Conservation (phyloP, 2,888 invertebrate species). For the Archips crataeganus region DNA sequence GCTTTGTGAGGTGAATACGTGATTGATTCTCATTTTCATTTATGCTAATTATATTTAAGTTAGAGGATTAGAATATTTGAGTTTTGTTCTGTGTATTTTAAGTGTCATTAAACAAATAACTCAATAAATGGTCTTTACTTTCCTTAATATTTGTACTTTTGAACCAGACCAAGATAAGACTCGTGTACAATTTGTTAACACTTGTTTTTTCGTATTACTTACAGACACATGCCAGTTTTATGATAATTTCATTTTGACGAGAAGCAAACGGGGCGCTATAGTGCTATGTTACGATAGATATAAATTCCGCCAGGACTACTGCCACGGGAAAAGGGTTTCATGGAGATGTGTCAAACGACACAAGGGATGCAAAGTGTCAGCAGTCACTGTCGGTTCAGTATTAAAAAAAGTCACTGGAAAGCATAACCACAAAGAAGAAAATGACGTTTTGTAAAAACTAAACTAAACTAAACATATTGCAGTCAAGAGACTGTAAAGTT, state of each 20-base stretch:
- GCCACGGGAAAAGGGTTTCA: slow-evolving; percentile 46
- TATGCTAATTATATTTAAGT: slow-evolving; percentile 9
- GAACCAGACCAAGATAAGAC: background rate
- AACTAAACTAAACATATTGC: background rate
- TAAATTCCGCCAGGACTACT: slow-evolving; percentile 49
- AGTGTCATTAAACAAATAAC: slow-evolving; percentile 20
- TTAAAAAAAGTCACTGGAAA: slow-evolving; percentile 38
- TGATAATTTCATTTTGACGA: slow-evolving; percentile 47
- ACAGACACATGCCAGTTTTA: slow-evolving; percentile 35
- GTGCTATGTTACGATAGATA: slow-evolving; percentile 44
- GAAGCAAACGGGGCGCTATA: slow-evolving; percentile 48
- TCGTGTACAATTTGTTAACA: slow-evolving; percentile 9
- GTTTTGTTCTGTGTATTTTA: slow-evolving; percentile 21
- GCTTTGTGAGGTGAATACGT: background rate
- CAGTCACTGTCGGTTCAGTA: slow-evolving; percentile 43
- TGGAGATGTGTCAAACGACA: slow-evolving; percentile 50
- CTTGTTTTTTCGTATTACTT: background rate
- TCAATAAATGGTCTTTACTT: background rate
- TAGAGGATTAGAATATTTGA: slow-evolving; percentile 6
- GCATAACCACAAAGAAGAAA: slow-evolving; percentile 44
- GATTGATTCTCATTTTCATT: slow-evolving; percentile 19
- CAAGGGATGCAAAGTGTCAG: slow-evolving; percentile 49
- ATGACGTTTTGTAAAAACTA: slow-evolving; percentile 25
- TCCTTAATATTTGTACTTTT: background rate
- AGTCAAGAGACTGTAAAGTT: slow-evolving; percentile 1